Evolutionary conservation across 30 jellyfish, hydroid and myxozoan species (phyloP).

Genomic region (Cassiopea andromeda): DNA sequence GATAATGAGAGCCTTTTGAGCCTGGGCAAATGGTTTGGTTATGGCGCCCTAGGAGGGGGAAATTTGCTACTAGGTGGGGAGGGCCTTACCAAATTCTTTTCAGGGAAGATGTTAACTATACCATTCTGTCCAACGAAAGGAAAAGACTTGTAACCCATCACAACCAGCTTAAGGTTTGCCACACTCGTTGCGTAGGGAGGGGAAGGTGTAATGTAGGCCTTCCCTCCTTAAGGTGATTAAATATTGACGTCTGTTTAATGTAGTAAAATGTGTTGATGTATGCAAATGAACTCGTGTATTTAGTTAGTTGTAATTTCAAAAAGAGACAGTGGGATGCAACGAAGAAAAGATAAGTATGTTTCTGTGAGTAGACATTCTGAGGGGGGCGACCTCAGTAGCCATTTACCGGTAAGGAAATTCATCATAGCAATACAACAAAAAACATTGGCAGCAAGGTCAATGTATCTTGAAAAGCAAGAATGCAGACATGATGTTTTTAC

Average conservation of each 20-base stretch:
- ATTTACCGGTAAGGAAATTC: too few species aligned
- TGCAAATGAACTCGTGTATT: slow-evolving; percentile 2
- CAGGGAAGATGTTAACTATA: slow-evolving; percentile 43
- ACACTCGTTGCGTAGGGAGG: slow-evolving; percentile 12
- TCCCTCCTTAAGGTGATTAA: not conserved
- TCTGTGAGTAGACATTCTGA: not conserved
- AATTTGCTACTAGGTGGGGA: slow-evolving; percentile 40
- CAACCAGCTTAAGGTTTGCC: slow-evolving; percentile 58
- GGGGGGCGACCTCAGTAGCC: too few species aligned
- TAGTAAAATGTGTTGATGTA: slow-evolving; percentile 9
- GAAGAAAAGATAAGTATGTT: not conserved
- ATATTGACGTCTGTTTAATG: not conserved
- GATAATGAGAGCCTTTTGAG: slow-evolving; percentile 39
- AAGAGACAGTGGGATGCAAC: not conserved
- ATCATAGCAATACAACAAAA: too few species aligned
- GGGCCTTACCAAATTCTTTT: slow-evolving; percentile 53
- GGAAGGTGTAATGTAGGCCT: slow-evolving; percentile 29
- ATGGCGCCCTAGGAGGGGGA: slow-evolving; percentile 54
- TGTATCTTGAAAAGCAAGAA: too few species aligned
- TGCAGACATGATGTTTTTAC: too few species aligned
- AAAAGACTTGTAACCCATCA: slow-evolving; percentile 47
- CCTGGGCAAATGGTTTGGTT: slow-evolving; percentile 64
- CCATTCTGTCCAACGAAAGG: slow-evolving; percentile 35
- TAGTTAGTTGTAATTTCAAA: not conserved
- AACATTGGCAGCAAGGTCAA: too few species aligned